Conservation (phyloP, 2,797 vertebrate genomes). For the Antennarius maculatus region DNA sequence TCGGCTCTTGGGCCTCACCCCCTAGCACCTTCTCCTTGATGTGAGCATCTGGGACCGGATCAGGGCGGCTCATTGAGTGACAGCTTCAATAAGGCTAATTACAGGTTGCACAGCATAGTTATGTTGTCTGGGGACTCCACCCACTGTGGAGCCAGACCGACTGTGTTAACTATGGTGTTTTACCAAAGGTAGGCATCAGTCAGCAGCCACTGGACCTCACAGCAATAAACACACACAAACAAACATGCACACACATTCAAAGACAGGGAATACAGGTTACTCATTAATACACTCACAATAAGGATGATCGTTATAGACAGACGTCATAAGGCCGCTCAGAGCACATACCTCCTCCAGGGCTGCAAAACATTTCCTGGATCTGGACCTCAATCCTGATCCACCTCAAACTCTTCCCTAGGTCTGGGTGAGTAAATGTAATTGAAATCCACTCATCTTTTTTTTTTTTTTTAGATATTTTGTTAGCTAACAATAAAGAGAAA, state of each 20-base stretch:
- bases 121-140: slow-evolving; percentile 77
- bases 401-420: too few species aligned
- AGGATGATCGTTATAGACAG: background rate
- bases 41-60: slow-evolving; percentile 66
- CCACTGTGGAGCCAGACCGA: slow-evolving; percentile 76
- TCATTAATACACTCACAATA: slow-evolving; percentile 8
- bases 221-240: slow-evolving; percentile 66
- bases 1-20: slow-evolving; percentile 52
- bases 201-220: slow-evolving; percentile 66
- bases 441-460: too few species aligned
- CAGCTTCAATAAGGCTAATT: slow-evolving; percentile 82
- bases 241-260: slow-evolving; percentile 12
- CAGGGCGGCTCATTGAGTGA: slow-evolving; percentile 68
- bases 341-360: too few species aligned
- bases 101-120: slow-evolving; percentile 76
- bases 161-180: slow-evolving; percentile 75
- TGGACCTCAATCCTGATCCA: too few species aligned
- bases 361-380: too few species aligned
- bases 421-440: too few species aligned
- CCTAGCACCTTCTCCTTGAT: slow-evolving; percentile 69
- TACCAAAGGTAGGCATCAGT: slow-evolving; percentile 70
- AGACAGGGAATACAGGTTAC: slow-evolving; percentile 14
- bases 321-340: too few species aligned
- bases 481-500: too few species aligned
- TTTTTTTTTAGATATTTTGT: too few species aligned